Base-by-base conservation (phyloP, 2,888 invertebrate species). In the Catocala fraxini region DNA sequence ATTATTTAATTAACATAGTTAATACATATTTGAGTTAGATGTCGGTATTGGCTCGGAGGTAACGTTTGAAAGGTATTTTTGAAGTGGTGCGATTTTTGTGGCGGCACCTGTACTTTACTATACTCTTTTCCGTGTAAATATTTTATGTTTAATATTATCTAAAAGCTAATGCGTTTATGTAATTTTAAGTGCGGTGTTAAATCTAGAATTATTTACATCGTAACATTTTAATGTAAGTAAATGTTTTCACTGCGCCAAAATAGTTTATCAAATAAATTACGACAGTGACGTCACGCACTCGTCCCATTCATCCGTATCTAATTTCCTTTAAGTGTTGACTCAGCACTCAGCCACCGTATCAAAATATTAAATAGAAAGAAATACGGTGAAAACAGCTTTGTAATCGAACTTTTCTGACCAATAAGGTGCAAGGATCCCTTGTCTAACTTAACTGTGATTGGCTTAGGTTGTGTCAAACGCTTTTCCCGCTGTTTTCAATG, bases 401-500 rank as follows among this genome's bases (percentile, higher is more conserved):
- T 4, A 41, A 52, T 7, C 41, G 25, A n/a, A 34, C 7, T 6
- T 13, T 42, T 62, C 35, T 13, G 2, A 49, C 75, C 64, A 68
- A 71, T 71, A 48, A 53, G 25, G 25, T 10, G 39, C 43, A 39
- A 43, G 46, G 54, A 46, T 42, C 49, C 39, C 55, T 60, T 45
- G n/a, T 57, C 45, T 48, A 61, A 51, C 47, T 53, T 41, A 39
- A 45, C 42, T 47, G 56, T 25, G 73, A 72, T 75, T 71, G 68
- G 73, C 62, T 48, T 49, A 54, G 39, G 52, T 54, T 65, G 35
- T 74, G 71, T 74, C 62, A 70, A 83, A 70, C 73, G 76, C 72
- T 77, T 77, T 78, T 74, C 62, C 61, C 69, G 77, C 77, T 77
- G 56, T 51, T 67, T 75, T 56, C 56, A 51, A 49, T 58, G 64